Evolutionary conservation across 2,888 invertebrate genomes (phyloP), one percentile per base, ranked within the genome.

Genomic region (Copidosoma aretas): DNA sequence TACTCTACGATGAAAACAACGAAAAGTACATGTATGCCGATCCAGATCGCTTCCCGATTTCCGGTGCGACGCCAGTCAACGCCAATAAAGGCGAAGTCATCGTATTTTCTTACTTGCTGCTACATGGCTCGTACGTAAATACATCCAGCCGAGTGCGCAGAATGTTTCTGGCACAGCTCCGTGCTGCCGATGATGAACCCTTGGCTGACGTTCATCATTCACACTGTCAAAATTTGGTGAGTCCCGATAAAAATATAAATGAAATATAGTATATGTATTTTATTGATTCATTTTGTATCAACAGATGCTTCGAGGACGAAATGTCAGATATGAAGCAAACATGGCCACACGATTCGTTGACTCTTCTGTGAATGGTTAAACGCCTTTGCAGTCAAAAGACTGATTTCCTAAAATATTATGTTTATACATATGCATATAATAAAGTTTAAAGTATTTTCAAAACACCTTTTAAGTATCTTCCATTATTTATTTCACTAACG

Each of bases 91-190:
- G 88, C 0, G 88, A 89, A 67, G 80, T 89, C n/a, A 83, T 88
- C 1, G 80, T 89, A 22, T 89, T 89, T 78, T 88, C 88, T 0
- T 89, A 89, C 75, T 82, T 89, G 10, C 80, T 88, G 49, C 79
- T 89, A 32, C 88, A 89, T 74, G 89, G 89, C 53, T 88, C 88
- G 58, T 86, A 87, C 10, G 75, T 85, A 21, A 89, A 89, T 78
- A 72, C 77, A 8, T 87, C 87, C 0, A 73, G 74, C 1, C 77
- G 84, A 19, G 79, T 85, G 0, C 82, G 88, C 0, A 81, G 88
- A 12, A 89, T 89, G 88, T 84, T 88, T 70, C 83, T 89, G 4
- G 79, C 86, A 1, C 87, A 89, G 81, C 75, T 87, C 32, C 85
- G 86, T 70, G 84, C 86, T 0, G 88, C 88, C 0, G 87, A 88